Conservation (phyloP, 2,888 invertebrate species). For the Leucania comma region DNA sequence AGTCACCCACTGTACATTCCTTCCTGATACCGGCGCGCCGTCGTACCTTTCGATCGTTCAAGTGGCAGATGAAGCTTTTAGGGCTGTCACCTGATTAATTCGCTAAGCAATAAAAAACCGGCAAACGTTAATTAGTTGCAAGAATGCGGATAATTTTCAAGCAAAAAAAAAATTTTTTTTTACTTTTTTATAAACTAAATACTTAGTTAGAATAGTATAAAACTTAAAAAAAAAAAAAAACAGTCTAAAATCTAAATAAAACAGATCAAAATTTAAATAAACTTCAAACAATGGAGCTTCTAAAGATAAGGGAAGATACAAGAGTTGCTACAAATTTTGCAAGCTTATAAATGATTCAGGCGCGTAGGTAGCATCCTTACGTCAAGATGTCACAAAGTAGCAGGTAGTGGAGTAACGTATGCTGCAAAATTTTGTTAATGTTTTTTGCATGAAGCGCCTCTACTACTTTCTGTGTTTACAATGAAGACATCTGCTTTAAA, state of each 20-base stretch:
- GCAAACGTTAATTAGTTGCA: conserved; percentile 47
- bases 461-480: conserved; percentile 77
- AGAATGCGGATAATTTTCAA: neutral
- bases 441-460: conserved; percentile 81
- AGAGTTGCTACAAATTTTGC: conserved; percentile 37
- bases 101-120: conserved; percentile 54
- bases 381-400: conserved; percentile 89
- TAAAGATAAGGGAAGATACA: conserved; percentile 20
- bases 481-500: conserved; percentile 80
- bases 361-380: conserved; percentile 80
- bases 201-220: too few species aligned
- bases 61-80: conserved; percentile 91
- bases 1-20: conserved; percentile 91
- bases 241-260: neutral
- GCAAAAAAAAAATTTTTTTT: neutral
- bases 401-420: conserved; percentile 87
- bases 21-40: conserved; percentile 89
- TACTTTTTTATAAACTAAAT: too few species aligned
- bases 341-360: conserved; percentile 71
- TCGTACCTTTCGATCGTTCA: conserved; percentile 91
- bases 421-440: conserved; percentile 84
- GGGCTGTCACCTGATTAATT: conserved; percentile 84
- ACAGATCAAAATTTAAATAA: conserved; percentile 9
- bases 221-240: too few species aligned
- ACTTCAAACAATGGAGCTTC: conserved; percentile 31